These are phyloP conservation scores for Temnothorax nylanderi DNA, from an alignment of 1,140 invertebrate species.

Conservation along the genomic window DNA sequence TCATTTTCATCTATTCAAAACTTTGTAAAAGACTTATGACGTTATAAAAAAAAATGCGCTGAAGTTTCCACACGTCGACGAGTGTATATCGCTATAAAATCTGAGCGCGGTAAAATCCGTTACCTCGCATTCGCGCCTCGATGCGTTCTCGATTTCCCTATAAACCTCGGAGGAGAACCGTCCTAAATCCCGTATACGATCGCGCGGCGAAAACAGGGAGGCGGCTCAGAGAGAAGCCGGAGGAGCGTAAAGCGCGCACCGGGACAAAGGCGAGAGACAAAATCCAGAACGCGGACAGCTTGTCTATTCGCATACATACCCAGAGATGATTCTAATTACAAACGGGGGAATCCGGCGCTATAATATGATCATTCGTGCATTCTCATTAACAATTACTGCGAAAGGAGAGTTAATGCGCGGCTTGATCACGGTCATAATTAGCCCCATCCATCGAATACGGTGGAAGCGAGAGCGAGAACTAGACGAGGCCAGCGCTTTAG, in stretches of 20 bases:
- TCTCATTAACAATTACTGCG: conserved; percentile 80
- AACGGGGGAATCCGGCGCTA: conserved; percentile 42
- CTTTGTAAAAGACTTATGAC: conserved; percentile 16
- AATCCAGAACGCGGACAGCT: conserved; percentile 44
- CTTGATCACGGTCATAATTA: conserved; percentile 78
- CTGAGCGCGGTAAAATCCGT: conserved; percentile 41
- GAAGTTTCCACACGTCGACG: neutral
- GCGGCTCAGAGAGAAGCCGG: conserved; percentile 15
- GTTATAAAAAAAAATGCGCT: conserved; percentile 38
- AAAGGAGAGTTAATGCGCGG: conserved; percentile 75
- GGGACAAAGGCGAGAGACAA: conserved; percentile 56
- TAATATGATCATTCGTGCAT: conserved; percentile 75
- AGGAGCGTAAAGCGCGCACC: conserved; percentile 41
- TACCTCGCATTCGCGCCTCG: conserved; percentile 42
- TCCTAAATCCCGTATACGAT: conserved; percentile 37
- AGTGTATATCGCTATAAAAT: conserved; percentile 40
- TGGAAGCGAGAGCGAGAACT: neutral
- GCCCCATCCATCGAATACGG: conserved; percentile 48
- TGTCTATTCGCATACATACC: conserved; percentile 25
- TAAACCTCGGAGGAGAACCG: conserved; percentile 43
- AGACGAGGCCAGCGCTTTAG: neutral
- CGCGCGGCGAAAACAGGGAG: conserved; percentile 24
- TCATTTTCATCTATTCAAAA: neutral
- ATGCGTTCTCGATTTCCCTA: conserved; percentile 58
- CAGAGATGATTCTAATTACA: conserved; percentile 74